Evolutionary conservation across 1,140 invertebrate genomes (phyloP).

Genomic region (Parasteatoda tepidariorum): DNA sequence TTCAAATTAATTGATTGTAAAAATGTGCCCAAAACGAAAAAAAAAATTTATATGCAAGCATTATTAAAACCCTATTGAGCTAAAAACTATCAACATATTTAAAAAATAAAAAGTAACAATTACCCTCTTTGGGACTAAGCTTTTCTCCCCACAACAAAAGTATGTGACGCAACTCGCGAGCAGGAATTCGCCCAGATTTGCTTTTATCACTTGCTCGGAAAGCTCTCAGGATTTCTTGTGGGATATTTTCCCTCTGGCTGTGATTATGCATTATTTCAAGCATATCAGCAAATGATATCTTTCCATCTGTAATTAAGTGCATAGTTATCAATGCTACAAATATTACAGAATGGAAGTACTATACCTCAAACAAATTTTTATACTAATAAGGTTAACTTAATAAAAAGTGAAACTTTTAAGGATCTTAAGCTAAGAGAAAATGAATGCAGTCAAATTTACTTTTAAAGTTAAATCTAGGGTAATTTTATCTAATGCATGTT

Average conservation of each 20-base stretch:
- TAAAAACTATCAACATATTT: neutral
- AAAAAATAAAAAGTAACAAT: constrained; percentile 39
- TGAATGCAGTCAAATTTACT: no score
- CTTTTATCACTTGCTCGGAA: constrained; percentile 85
- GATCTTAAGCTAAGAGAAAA: no score
- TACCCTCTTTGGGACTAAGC: constrained; percentile 88
- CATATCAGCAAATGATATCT: constrained; percentile 96
- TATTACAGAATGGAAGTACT: constrained; percentile 1
- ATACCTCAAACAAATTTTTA: neutral
- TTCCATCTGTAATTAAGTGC: constrained; percentile 75
- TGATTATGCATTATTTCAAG: constrained; percentile 95
- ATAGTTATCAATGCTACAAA: constrained; percentile 48
- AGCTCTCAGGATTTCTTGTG: constrained; percentile 89
- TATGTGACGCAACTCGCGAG: constrained; percentile 86
- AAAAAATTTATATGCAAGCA: no score
- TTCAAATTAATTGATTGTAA: no score
- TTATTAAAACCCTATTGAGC: no score
- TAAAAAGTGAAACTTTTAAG: no score
- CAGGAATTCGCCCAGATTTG: constrained; percentile 81
- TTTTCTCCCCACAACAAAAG: constrained; percentile 92
- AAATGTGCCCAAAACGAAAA: no score
- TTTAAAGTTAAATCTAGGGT: no score
- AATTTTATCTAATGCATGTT: no score
- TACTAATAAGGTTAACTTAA: neutral
- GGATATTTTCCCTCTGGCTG: constrained; percentile 84